Percentiles rank a stretch among this genome's conserved stretches.
Evolutionary conservation across 2,113 vertebrate genomes (phyloP).

Genomic region (Elaphurus davidianus): DNA sequence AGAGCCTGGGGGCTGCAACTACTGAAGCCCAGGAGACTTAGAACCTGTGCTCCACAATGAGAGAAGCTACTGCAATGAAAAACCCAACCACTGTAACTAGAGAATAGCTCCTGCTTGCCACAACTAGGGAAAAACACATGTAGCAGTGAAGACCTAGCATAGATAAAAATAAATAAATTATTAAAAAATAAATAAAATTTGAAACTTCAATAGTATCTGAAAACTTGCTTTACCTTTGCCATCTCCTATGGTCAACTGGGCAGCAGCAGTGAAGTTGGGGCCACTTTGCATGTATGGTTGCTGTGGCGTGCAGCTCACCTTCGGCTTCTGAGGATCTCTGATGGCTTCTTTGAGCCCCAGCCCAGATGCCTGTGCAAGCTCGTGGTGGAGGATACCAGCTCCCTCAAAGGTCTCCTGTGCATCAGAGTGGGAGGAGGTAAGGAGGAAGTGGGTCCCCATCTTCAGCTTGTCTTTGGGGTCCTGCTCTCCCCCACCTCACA

Average conservation of each 20-base stretch:
- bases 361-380: rapidly evolving
- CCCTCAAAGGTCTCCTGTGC: not conserved
- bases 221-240: not conserved
- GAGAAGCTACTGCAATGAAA: not conserved
- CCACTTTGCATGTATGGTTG: not conserved
- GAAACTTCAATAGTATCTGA: not conserved
- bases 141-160: not conserved
- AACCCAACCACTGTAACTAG: not conserved
- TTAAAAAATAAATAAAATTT: not conserved
- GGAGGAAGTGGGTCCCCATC: too few species aligned
- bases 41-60: not conserved
- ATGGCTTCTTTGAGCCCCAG: not conserved
- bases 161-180: not conserved
- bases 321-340: rapidly evolving
- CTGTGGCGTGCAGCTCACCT: not conserved
- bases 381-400: not conserved
- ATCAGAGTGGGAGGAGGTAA: not conserved
- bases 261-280: not conserved
- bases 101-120: not conserved
- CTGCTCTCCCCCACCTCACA: not conserved
- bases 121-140: not conserved
- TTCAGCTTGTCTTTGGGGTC: not conserved
- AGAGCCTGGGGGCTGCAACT: not conserved
- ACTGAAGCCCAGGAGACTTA: not conserved
- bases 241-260: not conserved